Conservation (phyloP, 2,113 vertebrate species). For the Lates calcarifer region DNA sequence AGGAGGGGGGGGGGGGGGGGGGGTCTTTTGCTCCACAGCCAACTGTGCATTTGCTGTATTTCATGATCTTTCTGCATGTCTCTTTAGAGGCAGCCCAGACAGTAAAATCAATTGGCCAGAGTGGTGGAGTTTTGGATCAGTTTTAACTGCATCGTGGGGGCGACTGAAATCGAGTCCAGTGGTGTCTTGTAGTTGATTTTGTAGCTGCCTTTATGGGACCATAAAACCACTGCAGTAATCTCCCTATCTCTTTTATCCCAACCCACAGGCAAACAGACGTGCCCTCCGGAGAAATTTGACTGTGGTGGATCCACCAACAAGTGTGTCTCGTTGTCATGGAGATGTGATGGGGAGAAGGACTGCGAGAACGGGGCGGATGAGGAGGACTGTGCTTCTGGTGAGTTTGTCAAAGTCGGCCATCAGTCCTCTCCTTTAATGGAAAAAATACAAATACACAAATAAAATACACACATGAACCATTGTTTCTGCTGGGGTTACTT, state of each 20-base stretch:
- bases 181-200: constrained; percentile 19
- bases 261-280: constrained; percentile 91
- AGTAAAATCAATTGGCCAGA: constrained; percentile 64
- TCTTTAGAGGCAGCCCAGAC: constrained; percentile 44
- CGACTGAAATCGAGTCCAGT: constrained; percentile 42
- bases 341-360: constrained; percentile 95
- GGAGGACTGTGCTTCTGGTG: constrained; percentile 91
- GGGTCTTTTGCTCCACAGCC: constrained; percentile 57
- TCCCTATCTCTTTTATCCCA: constrained; percentile 52
- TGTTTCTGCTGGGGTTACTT: not conserved
- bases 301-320: constrained; percentile 93
- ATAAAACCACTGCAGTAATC: constrained; percentile 56
- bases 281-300: constrained; percentile 95
- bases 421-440: not conserved
- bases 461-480: not conserved
- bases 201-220: constrained; percentile 35
- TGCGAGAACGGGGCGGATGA: constrained; percentile 96
- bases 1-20: not conserved
- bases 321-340: constrained; percentile 94
- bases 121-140: constrained; percentile 44
- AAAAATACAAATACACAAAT: too few relatives aligned
- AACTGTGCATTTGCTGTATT: constrained; percentile 57
- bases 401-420: constrained; percentile 69
- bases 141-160: constrained; percentile 45
- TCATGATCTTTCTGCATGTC: constrained; percentile 43